Base-by-base conservation (phyloP, 1,140 invertebrate genomes). In the Leguminivora glycinivorella region DNA sequence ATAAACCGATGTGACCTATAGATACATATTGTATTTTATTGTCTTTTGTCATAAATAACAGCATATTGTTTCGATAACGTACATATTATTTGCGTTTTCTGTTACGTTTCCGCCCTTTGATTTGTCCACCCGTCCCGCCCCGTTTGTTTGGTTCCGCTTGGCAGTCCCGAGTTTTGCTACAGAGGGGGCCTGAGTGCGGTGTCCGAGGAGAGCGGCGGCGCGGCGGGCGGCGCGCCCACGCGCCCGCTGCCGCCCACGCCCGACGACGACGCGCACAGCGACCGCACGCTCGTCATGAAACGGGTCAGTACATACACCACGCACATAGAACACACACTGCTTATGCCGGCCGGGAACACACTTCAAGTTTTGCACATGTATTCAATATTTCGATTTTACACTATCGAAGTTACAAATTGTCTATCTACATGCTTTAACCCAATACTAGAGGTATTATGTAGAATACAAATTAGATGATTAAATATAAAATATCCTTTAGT, bases 211-310 rank as follows among this genome's bases (percentile, higher is more conserved):
- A 92, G 82, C 60, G 78, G 79, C 43, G 83, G 85, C 56, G 75
- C 70, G 67, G 70, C 79, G 0, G 95, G 95, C 69, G 95, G 96
- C 73, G 96, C 96, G 75, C 97, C 97, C 56, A 98, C 97, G 87
- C 94, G 98, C 73, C 98, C 98, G 69, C 93, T 98, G 78, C 98
- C 98, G 56, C 98, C 98, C 12, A 98, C 98, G 24, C 98, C 98
- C 19, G 97, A 97, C 83, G 96, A 97, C 84, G 96, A 97, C 90
- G 93, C 94, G 67, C 93, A 93, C 83, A 95, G 96, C 71, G 97
- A 98, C 88, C 94, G 96, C 82, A 98, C 98, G 70, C 93, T 98
- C 87, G 97, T 98, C 79, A 96, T 97, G 93, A 94, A 94, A 94
- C 91, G 97, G 94, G 97, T 98, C 93, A 96, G 96, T 93, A 17